These are phyloP conservation scores for Oasisia sp. DNA, from an alignment of 2,888 invertebrate genomes.

Conservation along the genomic window DNA sequence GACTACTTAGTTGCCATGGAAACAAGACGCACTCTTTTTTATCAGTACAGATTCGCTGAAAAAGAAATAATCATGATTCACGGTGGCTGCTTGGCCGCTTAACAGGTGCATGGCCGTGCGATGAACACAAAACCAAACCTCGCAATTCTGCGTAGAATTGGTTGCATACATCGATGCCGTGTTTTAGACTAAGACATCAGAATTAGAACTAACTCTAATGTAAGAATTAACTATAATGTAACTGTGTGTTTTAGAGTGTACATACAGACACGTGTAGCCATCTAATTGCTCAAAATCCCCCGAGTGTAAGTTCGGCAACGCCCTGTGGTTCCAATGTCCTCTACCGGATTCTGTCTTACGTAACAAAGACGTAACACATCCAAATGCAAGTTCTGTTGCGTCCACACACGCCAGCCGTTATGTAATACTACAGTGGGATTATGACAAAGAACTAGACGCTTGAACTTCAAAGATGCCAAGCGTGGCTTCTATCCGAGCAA, in stretches of 20 bases:
- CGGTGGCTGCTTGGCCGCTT: not conserved
- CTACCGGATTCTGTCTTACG: not conserved
- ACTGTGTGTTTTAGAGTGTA: not conserved
- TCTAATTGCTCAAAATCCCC: no score
- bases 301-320: no score
- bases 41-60: slow-evolving; percentile 4
- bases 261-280: not conserved
- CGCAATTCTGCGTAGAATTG: not conserved
- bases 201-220: no score
- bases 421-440: not conserved
- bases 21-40: slow-evolving; percentile 7
- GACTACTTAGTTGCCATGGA: slow-evolving; percentile 10
- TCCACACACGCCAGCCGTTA: not conserved
- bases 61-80: slow-evolving; percentile 12
- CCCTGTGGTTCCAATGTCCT: not conserved
- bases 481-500: not conserved
- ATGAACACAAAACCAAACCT: not conserved
- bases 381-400: not conserved
- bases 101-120: not conserved
- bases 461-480: not conserved
- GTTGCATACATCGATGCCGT: not conserved
- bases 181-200: not conserved
- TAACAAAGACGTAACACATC: not conserved
- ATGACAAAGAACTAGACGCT: not conserved
- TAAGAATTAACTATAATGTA: not conserved